These are phyloP conservation scores for Tetrax tetrax DNA, from an alignment of 2,113 vertebrate genomes.

Conservation along the genomic window DNA sequence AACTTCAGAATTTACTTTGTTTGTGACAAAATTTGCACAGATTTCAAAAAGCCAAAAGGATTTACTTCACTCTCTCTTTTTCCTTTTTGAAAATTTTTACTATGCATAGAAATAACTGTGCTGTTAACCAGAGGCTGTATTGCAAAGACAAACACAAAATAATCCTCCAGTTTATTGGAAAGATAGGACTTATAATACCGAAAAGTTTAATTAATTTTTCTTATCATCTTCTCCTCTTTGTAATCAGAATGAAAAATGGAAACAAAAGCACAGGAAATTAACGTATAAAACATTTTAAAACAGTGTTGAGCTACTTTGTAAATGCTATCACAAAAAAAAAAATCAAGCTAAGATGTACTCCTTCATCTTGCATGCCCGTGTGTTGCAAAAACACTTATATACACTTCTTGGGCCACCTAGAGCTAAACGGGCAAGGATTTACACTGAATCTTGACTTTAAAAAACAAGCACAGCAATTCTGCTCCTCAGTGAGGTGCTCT, in stretches of 20 bases:
- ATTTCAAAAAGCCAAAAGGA: background rate
- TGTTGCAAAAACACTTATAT: background rate
- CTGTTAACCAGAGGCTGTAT: background rate
- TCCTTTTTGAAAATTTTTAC: background rate
- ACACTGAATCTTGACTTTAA: background rate
- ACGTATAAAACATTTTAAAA: background rate
- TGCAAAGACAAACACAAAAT: background rate
- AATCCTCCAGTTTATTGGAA: background rate
- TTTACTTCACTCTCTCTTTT: background rate
- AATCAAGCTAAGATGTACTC: background rate
- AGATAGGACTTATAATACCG: background rate
- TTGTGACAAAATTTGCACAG: background rate
- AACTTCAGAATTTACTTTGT: background rate
- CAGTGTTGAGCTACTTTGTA: background rate
- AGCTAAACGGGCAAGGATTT: background rate
- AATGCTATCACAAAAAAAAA: background rate
- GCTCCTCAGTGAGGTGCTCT: background rate
- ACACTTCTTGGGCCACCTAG: background rate
- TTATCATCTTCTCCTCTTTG: background rate
- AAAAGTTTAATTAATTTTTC: slow-evolving; percentile 8
- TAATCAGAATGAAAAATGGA: background rate
- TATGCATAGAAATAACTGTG: background rate
- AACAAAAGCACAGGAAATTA: slow-evolving; percentile 2
- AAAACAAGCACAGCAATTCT: background rate
- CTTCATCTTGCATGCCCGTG: background rate